phyloP scores from a whole-genome alignment of 2,797 vertebrate genomes.

The Crypturellus tataupa region DNA sequence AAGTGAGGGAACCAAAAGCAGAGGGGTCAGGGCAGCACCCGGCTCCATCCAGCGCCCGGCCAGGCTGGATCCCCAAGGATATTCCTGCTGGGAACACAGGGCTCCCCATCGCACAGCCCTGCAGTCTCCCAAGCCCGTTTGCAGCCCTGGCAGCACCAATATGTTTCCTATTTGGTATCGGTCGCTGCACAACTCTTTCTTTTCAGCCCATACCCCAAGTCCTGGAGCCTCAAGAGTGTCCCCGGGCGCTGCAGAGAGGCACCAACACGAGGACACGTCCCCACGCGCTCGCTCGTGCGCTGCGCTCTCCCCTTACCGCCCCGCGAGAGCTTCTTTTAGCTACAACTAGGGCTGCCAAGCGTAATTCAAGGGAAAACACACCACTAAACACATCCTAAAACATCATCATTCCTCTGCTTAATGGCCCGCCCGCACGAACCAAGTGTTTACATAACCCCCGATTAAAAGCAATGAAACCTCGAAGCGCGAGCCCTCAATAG shows the following conservation, averaged over 20 bases:
- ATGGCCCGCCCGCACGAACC: rapidly evolving
- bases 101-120: no score
- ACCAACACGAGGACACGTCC: not conserved
- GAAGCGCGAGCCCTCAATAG: rapidly evolving
- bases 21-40: no score
- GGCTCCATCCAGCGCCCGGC: no score
- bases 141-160: not conserved
- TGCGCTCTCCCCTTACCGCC: not conserved
- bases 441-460: rapidly evolving
- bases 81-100: not conserved
- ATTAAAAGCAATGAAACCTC: not conserved
- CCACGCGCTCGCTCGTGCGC: not conserved
- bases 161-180: not conserved
- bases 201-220: not conserved
- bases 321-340: not conserved
- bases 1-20: not conserved
- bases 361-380: not conserved
- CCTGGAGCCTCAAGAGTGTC: not conserved
- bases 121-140: not conserved
- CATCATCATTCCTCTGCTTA: not conserved
- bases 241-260: no score
- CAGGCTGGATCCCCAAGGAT: no score
- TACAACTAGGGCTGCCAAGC: not conserved
- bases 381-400: not conserved
- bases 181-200: not conserved